Evolutionary conservation across 2,797 vertebrate species (phyloP).

Genomic region (Halcyon chelicuti): DNA sequence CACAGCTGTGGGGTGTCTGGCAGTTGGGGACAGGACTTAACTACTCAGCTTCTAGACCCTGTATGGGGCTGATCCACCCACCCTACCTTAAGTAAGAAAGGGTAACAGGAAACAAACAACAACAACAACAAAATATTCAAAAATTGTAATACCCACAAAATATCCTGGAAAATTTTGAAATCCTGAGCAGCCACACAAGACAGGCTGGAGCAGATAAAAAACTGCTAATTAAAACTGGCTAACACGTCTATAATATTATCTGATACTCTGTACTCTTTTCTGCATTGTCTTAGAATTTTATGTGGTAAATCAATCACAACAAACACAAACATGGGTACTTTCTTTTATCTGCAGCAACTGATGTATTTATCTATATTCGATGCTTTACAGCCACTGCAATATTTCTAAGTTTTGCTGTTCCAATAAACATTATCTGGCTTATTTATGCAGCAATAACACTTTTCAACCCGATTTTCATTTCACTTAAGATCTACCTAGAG

Average conservation of each 20-base stretch:
- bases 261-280: background rate
- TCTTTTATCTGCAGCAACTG: slow-evolving; percentile 20
- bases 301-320: background rate
- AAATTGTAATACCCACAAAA: background rate
- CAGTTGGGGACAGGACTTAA: background rate
- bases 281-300: background rate
- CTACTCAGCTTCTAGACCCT: background rate
- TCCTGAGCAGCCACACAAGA: background rate
- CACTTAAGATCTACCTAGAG: background rate
- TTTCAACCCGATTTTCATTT: slow-evolving; percentile 33
- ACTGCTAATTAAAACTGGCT: slow-evolving; percentile 39
- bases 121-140: background rate
- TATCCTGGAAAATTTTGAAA: background rate
- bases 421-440: slow-evolving; percentile 18
- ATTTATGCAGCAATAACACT: slow-evolving; percentile 26
- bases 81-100: background rate
- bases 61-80: background rate
- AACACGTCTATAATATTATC: background rate
- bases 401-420: slow-evolving; percentile 30
- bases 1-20: background rate
- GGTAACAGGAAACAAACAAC: background rate
- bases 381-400: slow-evolving; percentile 22
- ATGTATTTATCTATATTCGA: slow-evolving; percentile 19
- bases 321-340: background rate
- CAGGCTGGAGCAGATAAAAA: background rate